These are phyloP conservation scores for Morelia viridis DNA, from an alignment of 2,797 vertebrate species.

Conservation along the genomic window DNA sequence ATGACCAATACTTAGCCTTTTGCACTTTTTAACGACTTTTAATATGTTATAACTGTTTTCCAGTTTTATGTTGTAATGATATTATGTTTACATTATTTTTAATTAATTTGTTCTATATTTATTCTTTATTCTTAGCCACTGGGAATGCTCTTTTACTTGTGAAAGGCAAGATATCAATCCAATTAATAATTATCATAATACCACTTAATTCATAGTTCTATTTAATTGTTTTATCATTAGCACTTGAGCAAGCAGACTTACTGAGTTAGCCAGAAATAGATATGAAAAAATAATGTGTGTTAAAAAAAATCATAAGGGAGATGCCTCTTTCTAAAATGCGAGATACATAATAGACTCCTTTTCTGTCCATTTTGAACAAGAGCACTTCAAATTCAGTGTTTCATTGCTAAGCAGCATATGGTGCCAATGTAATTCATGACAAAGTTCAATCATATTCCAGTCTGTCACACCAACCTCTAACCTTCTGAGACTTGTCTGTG, in stretches of 20 bases:
- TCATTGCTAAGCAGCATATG: slow-evolving; percentile 35
- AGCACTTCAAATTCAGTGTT: neutral
- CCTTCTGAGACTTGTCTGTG: slow-evolving; percentile 24
- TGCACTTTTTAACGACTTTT: neutral
- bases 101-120: neutral
- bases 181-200: neutral
- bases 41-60: neutral
- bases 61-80: neutral
- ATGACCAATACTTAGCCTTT: neutral
- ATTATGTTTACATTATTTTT: neutral
- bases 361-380: slow-evolving; percentile 11
- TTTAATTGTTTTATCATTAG: neutral
- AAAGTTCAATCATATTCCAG: slow-evolving; percentile 35
- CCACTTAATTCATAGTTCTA: neutral
- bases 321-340: neutral
- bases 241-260: neutral
- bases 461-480: slow-evolving; percentile 27
- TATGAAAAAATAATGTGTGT: neutral
- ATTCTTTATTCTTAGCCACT: neutral
- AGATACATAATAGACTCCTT: neutral
- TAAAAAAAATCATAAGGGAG: neutral
- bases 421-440: slow-evolving; percentile 31
- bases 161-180: neutral
- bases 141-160: neutral
- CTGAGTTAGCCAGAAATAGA: neutral